phyloP scores from a whole-genome alignment of 2,797 vertebrate genomes.

The Petrocephalus schoutedeni region DNA sequence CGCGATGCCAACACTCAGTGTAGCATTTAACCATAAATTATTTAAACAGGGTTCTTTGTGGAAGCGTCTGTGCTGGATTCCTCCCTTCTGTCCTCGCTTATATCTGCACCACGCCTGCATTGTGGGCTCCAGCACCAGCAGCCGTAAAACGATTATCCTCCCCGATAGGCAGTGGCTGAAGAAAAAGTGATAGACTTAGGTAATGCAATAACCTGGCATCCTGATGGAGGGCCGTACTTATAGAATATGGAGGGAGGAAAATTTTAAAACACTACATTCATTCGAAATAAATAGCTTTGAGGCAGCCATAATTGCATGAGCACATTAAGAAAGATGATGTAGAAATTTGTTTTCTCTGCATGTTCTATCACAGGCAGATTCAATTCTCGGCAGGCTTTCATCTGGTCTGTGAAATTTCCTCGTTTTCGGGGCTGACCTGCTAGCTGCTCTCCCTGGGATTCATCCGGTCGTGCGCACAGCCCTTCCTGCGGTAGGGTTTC shows the following conservation, averaged over 20 bases:
- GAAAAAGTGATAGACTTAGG: neutral
- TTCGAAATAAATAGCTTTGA: slow-evolving; percentile 11
- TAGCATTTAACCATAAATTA: neutral
- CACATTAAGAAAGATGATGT: slow-evolving; percentile 15
- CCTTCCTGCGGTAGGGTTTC: neutral
- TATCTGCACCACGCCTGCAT: neutral
- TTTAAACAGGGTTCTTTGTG: neutral
- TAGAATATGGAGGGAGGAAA: neutral
- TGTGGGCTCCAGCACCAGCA: neutral
- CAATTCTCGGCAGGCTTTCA: neutral
- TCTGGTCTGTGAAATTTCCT: neutral
- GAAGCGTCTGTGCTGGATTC: neutral
- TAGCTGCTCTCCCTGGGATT: neutral
- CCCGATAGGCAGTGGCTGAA: neutral
- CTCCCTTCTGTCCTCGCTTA: neutral
- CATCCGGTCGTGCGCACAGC: neutral
- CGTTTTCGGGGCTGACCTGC: neutral
- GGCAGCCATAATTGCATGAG: neutral
- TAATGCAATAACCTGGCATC: neutral
- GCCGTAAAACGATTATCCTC: neutral
- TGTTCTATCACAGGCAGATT: neutral
- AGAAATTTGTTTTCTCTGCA: slow-evolving; percentile 5
- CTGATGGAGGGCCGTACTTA: neutral
- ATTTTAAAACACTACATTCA: neutral
- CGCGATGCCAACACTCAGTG: neutral